Evolutionary conservation across 2,888 invertebrate species (phyloP), one percentile per base, ranked within the genome.

Genomic region (Therioaphis trifolii): DNA sequence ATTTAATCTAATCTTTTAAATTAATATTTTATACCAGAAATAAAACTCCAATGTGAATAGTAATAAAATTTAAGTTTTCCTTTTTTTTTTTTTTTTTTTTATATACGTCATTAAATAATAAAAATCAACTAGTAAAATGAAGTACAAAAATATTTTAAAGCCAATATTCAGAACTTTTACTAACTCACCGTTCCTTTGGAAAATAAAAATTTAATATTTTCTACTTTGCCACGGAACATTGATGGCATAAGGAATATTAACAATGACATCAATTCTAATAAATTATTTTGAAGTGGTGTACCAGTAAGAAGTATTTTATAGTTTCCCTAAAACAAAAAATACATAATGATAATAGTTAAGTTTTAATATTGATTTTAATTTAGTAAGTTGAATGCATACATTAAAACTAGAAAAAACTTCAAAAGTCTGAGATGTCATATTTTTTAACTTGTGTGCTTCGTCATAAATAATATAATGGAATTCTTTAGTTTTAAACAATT

Each of bases 401-500:
- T 93, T 95, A 79, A 98, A 95, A 87, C 94, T 93, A 87, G 96
- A 94, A 80, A 98, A 90, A 88, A 95, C 94, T 87, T 95, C 93
- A 88, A 96, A 98, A 86, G 98, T 91, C 87, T 94, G 93, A 0
- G 98, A 96, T 80, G 94, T 93, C 97, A 98, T 98, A 88, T 98
- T 99, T 89, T 99, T 99, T 52, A 99, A 90, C 97, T 98, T 97
- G 88, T 99, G 98, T 0, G 97, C 98, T 88, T 99, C 99, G 88
- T 99, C 99, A 88, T 98, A 98, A 29, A 99, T 91, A 0, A 97
- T 96, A 88, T 98, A 98, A 88, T 97, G 94, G 89, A 98, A 92
- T 69, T 93, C 92, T 85, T 95, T 94, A 55, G 97, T 94, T 84
- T 97, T 93, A 88, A 98, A 95, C 91, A 95, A 93, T 88, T 96